Evolutionary conservation across 2,113 vertebrate species (phyloP).

Genomic region (Nesogale talazaci): DNA sequence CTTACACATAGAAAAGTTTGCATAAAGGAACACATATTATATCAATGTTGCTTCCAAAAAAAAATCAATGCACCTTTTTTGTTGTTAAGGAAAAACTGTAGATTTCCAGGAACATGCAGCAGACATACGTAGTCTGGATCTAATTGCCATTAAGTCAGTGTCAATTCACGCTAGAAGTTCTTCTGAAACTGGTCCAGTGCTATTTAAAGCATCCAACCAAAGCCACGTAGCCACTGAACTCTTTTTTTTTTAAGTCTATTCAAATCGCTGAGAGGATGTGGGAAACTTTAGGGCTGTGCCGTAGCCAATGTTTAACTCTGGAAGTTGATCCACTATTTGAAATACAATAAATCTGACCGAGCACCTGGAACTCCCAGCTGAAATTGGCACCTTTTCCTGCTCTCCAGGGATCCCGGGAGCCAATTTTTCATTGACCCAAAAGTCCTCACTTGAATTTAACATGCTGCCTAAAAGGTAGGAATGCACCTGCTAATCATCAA

Average conservation of each 20-base stretch:
- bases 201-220: background rate
- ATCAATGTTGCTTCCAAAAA: background rate
- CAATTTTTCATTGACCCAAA: slow-evolving; percentile 9
- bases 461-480: background rate
- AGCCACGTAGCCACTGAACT: background rate
- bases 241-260: background rate
- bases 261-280: slow-evolving; percentile 2
- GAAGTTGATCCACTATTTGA: background rate
- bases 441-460: background rate
- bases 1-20: background rate
- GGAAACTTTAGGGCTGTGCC: slow-evolving; percentile 14
- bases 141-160: background rate
- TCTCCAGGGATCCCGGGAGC: background rate
- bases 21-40: slow-evolving; percentile 52
- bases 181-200: background rate
- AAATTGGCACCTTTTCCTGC: background rate
- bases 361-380: background rate
- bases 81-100: background rate
- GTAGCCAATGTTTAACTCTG: background rate
- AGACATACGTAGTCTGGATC: background rate
- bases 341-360: background rate
- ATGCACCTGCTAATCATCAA: background rate
- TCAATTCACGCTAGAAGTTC: background rate
- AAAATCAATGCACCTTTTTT: background rate
- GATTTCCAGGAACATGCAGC: background rate